Evolutionary conservation across 2,888 invertebrate species (phyloP).

Genomic region (Heliothis peltigera): DNA sequence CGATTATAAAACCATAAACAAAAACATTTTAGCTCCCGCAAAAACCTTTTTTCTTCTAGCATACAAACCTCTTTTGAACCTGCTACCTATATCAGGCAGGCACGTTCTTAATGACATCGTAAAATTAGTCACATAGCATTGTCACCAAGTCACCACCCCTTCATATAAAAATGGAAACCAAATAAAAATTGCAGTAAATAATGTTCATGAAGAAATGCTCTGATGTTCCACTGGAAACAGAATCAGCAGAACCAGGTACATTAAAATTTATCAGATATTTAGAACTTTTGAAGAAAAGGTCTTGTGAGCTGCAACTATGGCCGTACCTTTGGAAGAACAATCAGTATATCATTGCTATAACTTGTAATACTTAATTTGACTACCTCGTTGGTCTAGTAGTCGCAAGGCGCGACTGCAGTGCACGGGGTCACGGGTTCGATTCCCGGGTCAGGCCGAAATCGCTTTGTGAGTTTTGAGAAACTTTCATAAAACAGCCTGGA

Average conservation of each 20-base stretch:
- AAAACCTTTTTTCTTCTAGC: background rate
- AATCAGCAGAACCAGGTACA: background rate
- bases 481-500: too few relatives aligned
- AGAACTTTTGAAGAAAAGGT: too few relatives aligned
- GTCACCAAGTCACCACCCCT: background rate
- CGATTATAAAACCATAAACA: too few relatives aligned
- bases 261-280: background rate
- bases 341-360: too few relatives aligned
- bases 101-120: background rate
- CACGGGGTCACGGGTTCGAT: too few relatives aligned
- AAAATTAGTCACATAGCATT: background rate
- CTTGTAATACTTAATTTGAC: too few relatives aligned
- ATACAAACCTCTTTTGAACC: slow-evolving; percentile 10
- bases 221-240: background rate
- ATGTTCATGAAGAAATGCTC: slow-evolving; percentile 42
- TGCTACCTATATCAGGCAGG: slow-evolving; percentile 14
- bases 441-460: too few relatives aligned
- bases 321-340: too few relatives aligned
- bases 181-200: slow-evolving; percentile 21
- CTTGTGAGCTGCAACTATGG: too few relatives aligned
- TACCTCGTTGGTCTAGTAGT: too few relatives aligned
- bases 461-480: too few relatives aligned
- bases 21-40: background rate
- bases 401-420: too few relatives aligned
- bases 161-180: slow-evolving; percentile 29